Percentiles rank a stretch among this genome's conserved stretches.
phyloP scores from a whole-genome alignment of 92 coral and sea anemone genomes.

The Bergia puertoricense region DNA sequence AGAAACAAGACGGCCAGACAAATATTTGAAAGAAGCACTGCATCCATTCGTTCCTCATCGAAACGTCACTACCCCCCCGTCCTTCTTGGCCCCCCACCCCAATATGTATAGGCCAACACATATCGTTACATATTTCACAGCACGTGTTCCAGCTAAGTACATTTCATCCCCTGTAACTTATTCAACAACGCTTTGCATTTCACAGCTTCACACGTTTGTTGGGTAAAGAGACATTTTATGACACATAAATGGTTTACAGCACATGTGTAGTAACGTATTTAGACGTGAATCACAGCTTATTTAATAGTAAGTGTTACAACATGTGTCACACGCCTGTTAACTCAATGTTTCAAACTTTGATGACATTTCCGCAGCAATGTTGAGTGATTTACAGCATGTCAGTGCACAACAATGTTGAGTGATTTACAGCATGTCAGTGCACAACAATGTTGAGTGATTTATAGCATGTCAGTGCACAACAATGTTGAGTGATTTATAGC shows the following conservation, averaged over 20 bases:
- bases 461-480: background rate
- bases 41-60: background rate
- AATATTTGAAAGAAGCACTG: background rate
- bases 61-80: background rate
- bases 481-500: background rate
- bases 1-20: background rate
- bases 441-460: background rate
- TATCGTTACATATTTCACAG: background rate
- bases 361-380: too few relatives aligned
- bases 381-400: too few relatives aligned
- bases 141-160: background rate
- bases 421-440: background rate
- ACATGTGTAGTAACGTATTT: background rate
- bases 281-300: background rate
- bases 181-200: background rate
- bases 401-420: too few relatives aligned
- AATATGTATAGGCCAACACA: conserved; percentile 1
- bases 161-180: background rate
- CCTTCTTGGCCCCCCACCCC: too few relatives aligned
- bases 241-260: background rate
- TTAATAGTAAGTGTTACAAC: background rate
- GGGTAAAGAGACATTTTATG: background rate
- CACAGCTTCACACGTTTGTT: background rate
- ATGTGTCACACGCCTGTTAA: background rate
- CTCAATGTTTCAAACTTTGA: too few relatives aligned